phyloP scores from a whole-genome alignment of 1,140 invertebrate genomes.

The Bursaphelenchus mucronatus region DNA sequence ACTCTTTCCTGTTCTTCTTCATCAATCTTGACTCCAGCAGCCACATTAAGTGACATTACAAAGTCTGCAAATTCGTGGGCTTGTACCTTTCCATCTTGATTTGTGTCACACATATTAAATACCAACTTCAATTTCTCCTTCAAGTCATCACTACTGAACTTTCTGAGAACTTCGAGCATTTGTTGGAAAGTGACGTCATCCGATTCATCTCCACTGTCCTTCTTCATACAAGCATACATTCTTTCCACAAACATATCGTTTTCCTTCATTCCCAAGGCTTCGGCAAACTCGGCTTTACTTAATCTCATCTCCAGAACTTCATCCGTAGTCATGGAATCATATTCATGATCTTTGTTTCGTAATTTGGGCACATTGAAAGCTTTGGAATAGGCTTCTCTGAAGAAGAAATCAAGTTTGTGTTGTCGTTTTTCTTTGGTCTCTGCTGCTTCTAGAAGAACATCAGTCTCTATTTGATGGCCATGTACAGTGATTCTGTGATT shows the following conservation, averaged over 20 bases:
- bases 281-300: conserved; percentile 91
- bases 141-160: conserved; percentile 65
- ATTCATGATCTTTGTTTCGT: conserved; percentile 9
- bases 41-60: conserved; percentile 58
- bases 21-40: conserved; percentile 59
- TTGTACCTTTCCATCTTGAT: conserved; percentile 88
- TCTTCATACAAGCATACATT: conserved; percentile 89
- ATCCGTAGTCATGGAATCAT: conserved; percentile 39
- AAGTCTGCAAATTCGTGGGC: conserved; percentile 89
- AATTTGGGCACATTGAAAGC: conserved; percentile 50
- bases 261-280: conserved; percentile 88
- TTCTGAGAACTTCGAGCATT: conserved; percentile 77
- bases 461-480: conserved; percentile 66
- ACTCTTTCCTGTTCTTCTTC: conserved; percentile 75
- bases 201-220: conserved; percentile 72
- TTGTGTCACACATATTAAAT: conserved; percentile 97
- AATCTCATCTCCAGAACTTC: conserved; percentile 62
- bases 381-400: conserved; percentile 87
- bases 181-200: conserved; percentile 85
- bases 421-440: conserved; percentile 91
- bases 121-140: conserved; percentile 93
- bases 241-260: conserved; percentile 95
- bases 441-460: conserved; percentile 83
- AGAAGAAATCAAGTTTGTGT: conserved; percentile 91
- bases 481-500: background rate